These are phyloP conservation scores for Lasioglossum oenotherae DNA, from an alignment of 2,888 invertebrate species.

Conservation along the genomic window DNA sequence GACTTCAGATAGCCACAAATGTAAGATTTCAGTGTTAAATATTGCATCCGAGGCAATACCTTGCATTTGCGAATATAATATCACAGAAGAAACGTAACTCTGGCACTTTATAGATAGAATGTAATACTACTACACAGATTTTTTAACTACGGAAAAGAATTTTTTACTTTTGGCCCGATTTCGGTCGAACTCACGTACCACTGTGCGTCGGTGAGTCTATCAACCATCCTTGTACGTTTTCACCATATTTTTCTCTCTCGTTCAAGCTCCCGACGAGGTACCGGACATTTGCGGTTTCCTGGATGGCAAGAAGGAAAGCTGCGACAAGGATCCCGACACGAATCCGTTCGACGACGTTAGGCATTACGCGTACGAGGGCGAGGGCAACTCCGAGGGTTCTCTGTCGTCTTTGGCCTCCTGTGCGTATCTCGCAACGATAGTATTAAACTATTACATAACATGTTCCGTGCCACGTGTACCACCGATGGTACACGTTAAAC, in stretches of 20 bases:
- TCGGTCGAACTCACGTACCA: too few species aligned
- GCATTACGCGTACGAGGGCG: conserved; percentile 99
- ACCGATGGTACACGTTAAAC: too few species aligned
- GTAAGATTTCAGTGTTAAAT: too few species aligned
- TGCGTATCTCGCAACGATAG: conserved; percentile 79
- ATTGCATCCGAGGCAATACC: too few species aligned
- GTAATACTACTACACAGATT: too few species aligned
- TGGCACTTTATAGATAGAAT: too few species aligned
- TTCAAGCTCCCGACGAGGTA: conserved; percentile 86
- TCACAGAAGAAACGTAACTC: too few species aligned
- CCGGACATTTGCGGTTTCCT: conserved; percentile 96
- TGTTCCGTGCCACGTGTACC: too few species aligned
- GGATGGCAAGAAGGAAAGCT: conserved; percentile 94
- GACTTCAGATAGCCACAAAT: too few species aligned
- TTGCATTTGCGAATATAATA: too few species aligned
- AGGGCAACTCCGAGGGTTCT: conserved; percentile 95
- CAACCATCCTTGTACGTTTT: neutral
- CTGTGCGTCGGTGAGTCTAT: neutral
- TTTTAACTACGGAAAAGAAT: too few species aligned
- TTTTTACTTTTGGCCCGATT: too few species aligned
- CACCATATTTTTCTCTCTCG: neutral
- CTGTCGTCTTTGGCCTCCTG: conserved; percentile 96
- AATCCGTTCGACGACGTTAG: conserved; percentile 98
- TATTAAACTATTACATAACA: neutral
- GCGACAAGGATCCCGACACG: conserved; percentile 96